Base-by-base conservation (phyloP, 2,797 vertebrate genomes). In the Clamator glandarius region DNA sequence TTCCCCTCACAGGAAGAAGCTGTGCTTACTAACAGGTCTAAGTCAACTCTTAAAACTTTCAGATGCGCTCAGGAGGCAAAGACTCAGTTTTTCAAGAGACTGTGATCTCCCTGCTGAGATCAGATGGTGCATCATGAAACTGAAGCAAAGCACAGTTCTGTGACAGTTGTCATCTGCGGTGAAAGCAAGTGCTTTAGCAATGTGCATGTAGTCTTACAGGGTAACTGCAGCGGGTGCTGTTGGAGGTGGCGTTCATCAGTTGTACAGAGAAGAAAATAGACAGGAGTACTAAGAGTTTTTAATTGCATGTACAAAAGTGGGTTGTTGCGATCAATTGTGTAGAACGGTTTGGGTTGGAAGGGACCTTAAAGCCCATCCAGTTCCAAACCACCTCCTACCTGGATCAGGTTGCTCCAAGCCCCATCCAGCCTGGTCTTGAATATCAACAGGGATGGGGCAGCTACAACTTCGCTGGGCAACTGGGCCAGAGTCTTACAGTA, bases 141-240 rank as follows among this genome's bases (percentile, higher is more conserved):
- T 0, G 1, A 33, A 39, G 24, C 24, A 23, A 44, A 50, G 29
- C 46, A 12, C 5, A 6, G 1, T 24, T 59, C 11, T 33, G 13
- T 31, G 81, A 14, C 31, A 3, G 1, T 9, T 26, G 13, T 23
- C 18, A 18, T 9, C 18, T 61, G 59, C 0, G 2, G 20, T 23
- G 28, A 52, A 28, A 55, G n/a, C 24, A 54, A 59, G 39, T 13
- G 10, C 62, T 48, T 9, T 14, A 16, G 29, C 5, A 25, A 23
- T 17, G 44, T n/a, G 59, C 2, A 0, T 17, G 1, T 8, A 4
- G 11, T 35, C 10, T 25, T 57, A 8, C 12, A 50, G 15, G n/a
- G 15, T 26, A 20, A 2, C n/a, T 18, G 15, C 15, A 42, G 31
- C 16, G 23, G 67, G 15, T 57, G 21, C 20, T 21, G n/a, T 26